Evolutionary conservation across 2,113 vertebrate species (phyloP).

Genomic region (Dicerorhinus sumatrensis): DNA sequence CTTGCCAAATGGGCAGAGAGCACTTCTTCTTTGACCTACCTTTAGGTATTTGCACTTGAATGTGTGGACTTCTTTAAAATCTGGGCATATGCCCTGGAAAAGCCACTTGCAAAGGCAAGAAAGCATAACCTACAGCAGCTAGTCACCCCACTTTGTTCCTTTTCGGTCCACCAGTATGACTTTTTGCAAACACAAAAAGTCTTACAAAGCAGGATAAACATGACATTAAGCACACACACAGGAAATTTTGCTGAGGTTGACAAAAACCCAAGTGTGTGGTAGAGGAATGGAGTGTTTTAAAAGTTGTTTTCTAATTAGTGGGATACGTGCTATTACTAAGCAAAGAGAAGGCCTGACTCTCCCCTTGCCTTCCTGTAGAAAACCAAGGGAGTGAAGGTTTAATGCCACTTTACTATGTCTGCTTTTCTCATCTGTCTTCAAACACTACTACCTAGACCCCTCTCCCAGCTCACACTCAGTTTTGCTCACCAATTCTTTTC

Average conservation of each 20-base stretch:
- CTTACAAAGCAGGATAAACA: background rate
- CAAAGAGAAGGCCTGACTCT: background rate
- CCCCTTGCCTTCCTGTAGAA: background rate
- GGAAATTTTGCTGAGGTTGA: background rate
- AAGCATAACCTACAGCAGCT: background rate
- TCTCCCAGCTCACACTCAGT: background rate
- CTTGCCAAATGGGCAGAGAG: background rate
- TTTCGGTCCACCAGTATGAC: background rate
- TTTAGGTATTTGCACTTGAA: background rate
- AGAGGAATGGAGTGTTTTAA: background rate
- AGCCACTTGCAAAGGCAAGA: background rate
- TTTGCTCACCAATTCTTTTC: background rate
- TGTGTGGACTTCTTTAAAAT: background rate
- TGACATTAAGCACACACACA: background rate
- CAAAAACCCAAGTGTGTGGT: background rate
- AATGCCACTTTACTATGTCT: background rate
- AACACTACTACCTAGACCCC: background rate
- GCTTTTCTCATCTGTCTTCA: background rate
- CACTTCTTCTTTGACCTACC: background rate
- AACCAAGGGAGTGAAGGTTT: background rate
- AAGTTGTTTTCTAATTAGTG: conserved; percentile 43
- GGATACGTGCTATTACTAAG: background rate
- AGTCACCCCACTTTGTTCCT: background rate
- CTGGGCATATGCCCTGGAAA: background rate
- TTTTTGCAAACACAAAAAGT: background rate